Conservation (phyloP, 37 sponge, comb jelly and placozoan species). For the Diacarnus erythraeanus region DNA sequence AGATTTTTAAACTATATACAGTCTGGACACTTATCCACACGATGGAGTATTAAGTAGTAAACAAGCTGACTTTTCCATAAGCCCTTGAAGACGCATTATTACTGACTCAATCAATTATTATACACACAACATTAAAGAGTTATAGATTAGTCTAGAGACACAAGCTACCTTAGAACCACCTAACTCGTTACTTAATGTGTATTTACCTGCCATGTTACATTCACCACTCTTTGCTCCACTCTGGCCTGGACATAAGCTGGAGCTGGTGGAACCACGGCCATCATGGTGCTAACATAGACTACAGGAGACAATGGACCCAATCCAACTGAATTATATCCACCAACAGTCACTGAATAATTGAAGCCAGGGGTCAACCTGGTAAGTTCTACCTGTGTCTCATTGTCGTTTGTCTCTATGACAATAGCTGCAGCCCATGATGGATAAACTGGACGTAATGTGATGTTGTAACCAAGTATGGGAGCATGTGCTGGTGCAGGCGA, state of each 20-base stretch:
- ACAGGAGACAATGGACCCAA: background rate
- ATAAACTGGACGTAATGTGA: background rate
- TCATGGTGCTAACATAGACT: background rate
- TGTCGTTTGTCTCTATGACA: background rate
- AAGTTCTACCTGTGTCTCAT: background rate
- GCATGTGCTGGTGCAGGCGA: background rate
- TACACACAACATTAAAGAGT: too few relatives aligned
- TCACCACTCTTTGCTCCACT: background rate
- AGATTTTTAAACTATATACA: too few relatives aligned
- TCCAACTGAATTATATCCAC: background rate
- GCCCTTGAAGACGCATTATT: too few relatives aligned
- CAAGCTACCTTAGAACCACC: too few relatives aligned
- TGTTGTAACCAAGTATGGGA: background rate
- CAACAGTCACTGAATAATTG: background rate
- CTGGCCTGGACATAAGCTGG: background rate
- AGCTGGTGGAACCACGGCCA: background rate
- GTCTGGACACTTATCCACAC: too few relatives aligned
- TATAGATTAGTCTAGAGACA: too few relatives aligned
- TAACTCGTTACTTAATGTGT: too few relatives aligned
- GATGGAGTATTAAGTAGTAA: too few relatives aligned
- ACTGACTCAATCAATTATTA: too few relatives aligned
- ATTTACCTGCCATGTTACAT: background rate
- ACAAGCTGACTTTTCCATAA: too few relatives aligned
- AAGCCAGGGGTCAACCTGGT: background rate
- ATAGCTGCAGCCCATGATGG: background rate